These are phyloP conservation scores for Artibeus jamaicensis DNA, from an alignment of 2,797 vertebrate species.

Conservation along the genomic window DNA sequence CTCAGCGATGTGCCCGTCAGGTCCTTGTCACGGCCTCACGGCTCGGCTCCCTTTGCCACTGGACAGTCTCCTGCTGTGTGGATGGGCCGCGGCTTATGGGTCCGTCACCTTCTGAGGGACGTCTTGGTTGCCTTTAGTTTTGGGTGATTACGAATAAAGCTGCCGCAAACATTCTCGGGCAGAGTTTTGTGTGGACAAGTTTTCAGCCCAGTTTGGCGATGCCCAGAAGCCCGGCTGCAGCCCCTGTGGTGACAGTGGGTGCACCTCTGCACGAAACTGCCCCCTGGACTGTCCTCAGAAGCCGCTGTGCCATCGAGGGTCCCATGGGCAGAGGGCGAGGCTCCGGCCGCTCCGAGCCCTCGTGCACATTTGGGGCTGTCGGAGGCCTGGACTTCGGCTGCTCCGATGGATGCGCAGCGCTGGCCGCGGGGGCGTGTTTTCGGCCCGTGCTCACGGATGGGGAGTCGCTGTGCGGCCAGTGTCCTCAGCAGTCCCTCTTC, in stretches of 20 bases:
- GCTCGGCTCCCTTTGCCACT: not conserved
- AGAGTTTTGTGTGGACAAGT: not conserved
- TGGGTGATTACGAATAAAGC: not conserved
- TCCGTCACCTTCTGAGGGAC: too few relatives aligned
- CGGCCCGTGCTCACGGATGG: not conserved
- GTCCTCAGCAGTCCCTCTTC: not conserved
- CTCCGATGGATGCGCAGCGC: accelerated
- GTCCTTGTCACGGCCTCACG: not conserved
- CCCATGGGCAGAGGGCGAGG: accelerated
- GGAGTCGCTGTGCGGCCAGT: accelerated
- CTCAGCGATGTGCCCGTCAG: not conserved
- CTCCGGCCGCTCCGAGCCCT: accelerated
- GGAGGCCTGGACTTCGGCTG: not conserved
- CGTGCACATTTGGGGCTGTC: accelerated
- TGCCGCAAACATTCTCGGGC: not conserved
- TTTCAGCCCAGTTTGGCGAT: not conserved
- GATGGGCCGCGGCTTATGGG: not conserved
- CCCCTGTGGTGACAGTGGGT: accelerated
- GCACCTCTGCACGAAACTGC: not conserved
- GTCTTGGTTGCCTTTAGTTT: too few relatives aligned
- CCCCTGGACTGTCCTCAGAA: accelerated
- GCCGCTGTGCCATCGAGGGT: accelerated
- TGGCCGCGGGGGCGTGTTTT: accelerated
- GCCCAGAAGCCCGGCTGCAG: accelerated
- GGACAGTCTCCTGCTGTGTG: not conserved